These are phyloP conservation scores for Porites cylindrica DNA, from an alignment of 92 coral and sea anemone genomes.

Conservation along the genomic window DNA sequence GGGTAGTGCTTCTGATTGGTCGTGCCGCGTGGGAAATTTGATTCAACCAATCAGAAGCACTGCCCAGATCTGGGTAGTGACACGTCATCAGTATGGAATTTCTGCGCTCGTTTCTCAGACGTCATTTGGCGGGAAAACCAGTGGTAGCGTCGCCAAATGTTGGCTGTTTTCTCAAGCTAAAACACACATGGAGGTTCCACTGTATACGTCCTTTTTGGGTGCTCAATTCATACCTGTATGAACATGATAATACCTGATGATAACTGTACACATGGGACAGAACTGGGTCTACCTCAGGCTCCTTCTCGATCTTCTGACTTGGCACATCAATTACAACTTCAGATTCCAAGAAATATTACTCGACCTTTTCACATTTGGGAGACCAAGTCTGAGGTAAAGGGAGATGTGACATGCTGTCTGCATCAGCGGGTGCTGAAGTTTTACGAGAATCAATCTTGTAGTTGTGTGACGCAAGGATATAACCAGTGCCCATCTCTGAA, in stretches of 20 bases:
- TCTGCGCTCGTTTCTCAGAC: too few species aligned
- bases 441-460: conserved; percentile 42
- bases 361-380: conserved; percentile 57
- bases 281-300: conserved; percentile 54
- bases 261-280: conserved; percentile 46
- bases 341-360: conserved; percentile 66
- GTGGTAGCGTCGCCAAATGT: too few species aligned
- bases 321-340: conserved; percentile 58
- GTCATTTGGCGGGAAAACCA: too few species aligned
- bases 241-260: conserved; percentile 3
- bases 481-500: conserved; percentile 71
- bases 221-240: conserved; percentile 38
- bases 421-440: conserved; percentile 72
- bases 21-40: too few species aligned
- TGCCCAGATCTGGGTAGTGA: too few species aligned
- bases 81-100: too few species aligned
- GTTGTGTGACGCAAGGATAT: conserved; percentile 64
- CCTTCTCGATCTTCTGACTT: conserved; percentile 53
- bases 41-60: too few species aligned
- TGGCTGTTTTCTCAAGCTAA: too few species aligned
- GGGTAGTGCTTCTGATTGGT: too few species aligned
- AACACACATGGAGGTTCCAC: conserved; percentile 39
- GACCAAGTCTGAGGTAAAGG: conserved; percentile 68
- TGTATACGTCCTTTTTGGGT: conserved; percentile 60
- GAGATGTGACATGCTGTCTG: conserved; percentile 59